Conservation (phyloP, 1,140 invertebrate genomes). For the Diachasma alloeum region DNA sequence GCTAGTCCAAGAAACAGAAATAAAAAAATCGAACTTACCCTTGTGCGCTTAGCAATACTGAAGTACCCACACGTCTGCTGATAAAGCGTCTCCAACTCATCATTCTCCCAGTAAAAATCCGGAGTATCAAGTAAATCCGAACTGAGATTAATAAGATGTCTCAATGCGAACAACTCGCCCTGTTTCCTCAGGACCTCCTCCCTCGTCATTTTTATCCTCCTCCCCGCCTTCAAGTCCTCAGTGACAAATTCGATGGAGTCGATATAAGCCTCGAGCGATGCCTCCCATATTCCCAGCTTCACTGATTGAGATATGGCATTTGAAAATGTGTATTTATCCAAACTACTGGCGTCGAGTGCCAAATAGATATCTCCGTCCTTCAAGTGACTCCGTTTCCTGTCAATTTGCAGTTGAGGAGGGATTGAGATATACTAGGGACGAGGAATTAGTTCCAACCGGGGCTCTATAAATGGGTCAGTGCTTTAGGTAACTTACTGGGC, state of each 20-base stretch:
- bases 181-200: constrained; percentile 85
- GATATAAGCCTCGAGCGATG: constrained; percentile 82
- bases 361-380: constrained; percentile 67
- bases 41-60: constrained; percentile 83
- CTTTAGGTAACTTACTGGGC: constrained; percentile 59
- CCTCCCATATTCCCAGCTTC: constrained; percentile 92
- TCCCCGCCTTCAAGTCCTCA: constrained; percentile 79
- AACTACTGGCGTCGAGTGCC: constrained; percentile 57
- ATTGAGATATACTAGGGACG: background rate
- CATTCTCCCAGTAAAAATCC: constrained; percentile 97
- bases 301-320: constrained; percentile 93
- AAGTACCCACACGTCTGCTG: constrained; percentile 83
- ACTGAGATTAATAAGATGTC: constrained; percentile 90
- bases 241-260: constrained; percentile 84
- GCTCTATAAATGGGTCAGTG: background rate
- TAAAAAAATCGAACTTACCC: constrained; percentile 60
- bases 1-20: too few relatives aligned
- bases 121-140: constrained; percentile 94
- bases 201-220: constrained; percentile 73
- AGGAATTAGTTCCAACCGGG: background rate
- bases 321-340: constrained; percentile 84
- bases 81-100: constrained; percentile 85
- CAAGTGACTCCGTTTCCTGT: constrained; percentile 60
- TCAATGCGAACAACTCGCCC: constrained; percentile 88
- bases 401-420: constrained; percentile 20